Evolutionary conservation across 2,113 vertebrate species (phyloP).

Genomic region (Vulpes lagopus): DNA sequence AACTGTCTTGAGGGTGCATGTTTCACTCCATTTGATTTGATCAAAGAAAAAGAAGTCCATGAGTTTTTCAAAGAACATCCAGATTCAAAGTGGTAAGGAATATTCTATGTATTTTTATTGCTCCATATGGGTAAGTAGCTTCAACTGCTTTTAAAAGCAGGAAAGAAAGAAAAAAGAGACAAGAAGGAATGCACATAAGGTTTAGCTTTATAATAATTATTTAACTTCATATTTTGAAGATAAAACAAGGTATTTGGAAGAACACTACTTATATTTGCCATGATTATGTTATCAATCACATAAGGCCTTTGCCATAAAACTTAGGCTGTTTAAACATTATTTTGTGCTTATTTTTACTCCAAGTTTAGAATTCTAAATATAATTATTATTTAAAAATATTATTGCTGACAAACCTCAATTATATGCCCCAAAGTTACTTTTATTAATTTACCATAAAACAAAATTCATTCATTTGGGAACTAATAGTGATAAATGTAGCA

Average conservation of each 20-base stretch:
- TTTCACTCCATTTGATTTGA: slow-evolving; percentile 87
- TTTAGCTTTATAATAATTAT: not conserved
- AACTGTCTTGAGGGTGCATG: slow-evolving; percentile 85
- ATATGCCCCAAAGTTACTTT: not conserved
- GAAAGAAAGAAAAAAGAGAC: not conserved
- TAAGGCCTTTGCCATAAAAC: not conserved
- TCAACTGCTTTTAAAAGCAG: not conserved
- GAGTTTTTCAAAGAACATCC: slow-evolving; percentile 82
- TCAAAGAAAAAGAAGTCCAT: slow-evolving; percentile 83
- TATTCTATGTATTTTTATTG: slow-evolving; percentile 81
- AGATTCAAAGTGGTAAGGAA: slow-evolving; percentile 79
- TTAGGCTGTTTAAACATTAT: not conserved
- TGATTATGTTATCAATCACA: not conserved
- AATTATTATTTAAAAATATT: not conserved
- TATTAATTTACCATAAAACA: not conserved
- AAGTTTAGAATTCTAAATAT: not conserved
- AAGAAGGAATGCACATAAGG: not conserved
- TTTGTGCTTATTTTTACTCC: not conserved
- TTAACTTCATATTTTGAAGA: slow-evolving; percentile 34
- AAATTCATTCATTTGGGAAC: not conserved
- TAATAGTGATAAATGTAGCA: not conserved
- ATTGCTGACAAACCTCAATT: not conserved
- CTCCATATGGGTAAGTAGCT: slow-evolving; percentile 5
- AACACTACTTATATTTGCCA: not conserved
- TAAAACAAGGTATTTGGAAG: not conserved